Evolutionary conservation across 1,140 invertebrate genomes (phyloP).

Genomic region (Latrodectus geometricus): DNA sequence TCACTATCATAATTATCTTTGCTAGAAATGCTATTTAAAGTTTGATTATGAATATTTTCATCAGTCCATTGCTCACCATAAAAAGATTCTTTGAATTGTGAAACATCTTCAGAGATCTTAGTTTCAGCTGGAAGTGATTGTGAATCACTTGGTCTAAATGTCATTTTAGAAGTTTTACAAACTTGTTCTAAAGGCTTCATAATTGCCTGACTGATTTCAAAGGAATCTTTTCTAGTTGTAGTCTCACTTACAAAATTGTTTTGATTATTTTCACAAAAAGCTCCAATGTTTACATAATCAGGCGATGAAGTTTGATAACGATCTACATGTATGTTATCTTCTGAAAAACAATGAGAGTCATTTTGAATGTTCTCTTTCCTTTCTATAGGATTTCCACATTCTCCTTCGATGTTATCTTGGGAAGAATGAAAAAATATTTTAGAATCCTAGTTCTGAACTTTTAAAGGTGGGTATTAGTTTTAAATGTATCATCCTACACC

Average conservation of each 20-base stretch:
- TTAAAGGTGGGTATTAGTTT: background rate
- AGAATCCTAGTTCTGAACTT: slow-evolving; percentile 3
- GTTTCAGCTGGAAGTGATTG: background rate
- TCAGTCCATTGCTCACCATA: background rate
- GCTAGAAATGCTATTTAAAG: slow-evolving; percentile 4
- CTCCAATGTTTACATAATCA: slow-evolving; percentile 64
- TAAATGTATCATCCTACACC: slow-evolving; percentile 28
- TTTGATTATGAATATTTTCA: slow-evolving; percentile 36
- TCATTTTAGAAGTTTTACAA: slow-evolving; percentile 12
- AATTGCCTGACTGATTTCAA: slow-evolving; percentile 26
- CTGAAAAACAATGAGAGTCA: background rate
- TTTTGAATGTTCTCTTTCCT: background rate
- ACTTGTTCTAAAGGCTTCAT: slow-evolving; percentile 46
- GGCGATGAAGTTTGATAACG: slow-evolving; percentile 56
- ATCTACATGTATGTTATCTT: background rate
- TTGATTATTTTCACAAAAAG: slow-evolving; percentile 4
- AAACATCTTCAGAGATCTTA: background rate
- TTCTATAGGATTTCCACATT: slow-evolving; percentile 4
- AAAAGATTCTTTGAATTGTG: background rate
- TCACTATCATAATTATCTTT: slow-evolving; percentile 42
- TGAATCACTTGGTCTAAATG: background rate
- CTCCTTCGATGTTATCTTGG: slow-evolving; percentile 34
- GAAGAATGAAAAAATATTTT: slow-evolving; percentile 56
- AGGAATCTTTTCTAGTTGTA: background rate
- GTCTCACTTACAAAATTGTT: background rate